Percentiles rank a stretch among this genome's conserved stretches.
These are phyloP conservation scores for Elephas maximus DNA, from an alignment of 2,113 vertebrate genomes.

Conservation along the genomic window DNA sequence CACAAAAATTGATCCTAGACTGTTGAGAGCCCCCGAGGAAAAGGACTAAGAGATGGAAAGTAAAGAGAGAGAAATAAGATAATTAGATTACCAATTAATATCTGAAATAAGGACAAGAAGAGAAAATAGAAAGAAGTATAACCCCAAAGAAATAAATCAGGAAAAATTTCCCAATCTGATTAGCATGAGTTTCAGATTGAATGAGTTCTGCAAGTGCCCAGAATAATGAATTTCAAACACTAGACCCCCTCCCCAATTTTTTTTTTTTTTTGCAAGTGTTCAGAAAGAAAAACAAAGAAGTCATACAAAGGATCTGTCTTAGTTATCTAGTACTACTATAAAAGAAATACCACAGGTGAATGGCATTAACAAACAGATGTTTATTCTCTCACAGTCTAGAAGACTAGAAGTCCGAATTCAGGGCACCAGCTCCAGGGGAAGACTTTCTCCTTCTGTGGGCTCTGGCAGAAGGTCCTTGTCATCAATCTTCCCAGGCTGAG, in stretches of 20 bases:
- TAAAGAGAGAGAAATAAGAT: background rate
- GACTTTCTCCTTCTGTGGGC: too few relatives aligned
- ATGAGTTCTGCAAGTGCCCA: background rate
- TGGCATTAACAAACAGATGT: too few relatives aligned
- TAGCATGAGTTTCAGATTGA: background rate
- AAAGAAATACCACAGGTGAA: too few relatives aligned
- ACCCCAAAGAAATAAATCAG: background rate
- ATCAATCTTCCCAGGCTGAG: too few relatives aligned
- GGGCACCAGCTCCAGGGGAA: too few relatives aligned
- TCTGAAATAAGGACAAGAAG: background rate
- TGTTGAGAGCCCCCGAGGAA: background rate
- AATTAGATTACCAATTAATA: background rate
- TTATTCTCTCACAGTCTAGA: too few relatives aligned
- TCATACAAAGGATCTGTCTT: background rate
- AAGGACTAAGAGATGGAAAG: background rate
- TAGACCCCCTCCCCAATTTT: background rate
- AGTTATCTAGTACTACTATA: too few relatives aligned
- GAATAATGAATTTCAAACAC: slow-evolving; percentile 50
- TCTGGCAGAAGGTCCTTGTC: too few relatives aligned
- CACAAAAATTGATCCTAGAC: background rate
- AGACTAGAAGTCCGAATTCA: too few relatives aligned
- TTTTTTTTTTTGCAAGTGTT: background rate
- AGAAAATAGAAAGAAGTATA: background rate
- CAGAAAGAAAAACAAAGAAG: background rate
- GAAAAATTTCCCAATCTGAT: background rate